Base-by-base conservation (phyloP, 2,888 invertebrate genomes). In the Cremastinae sp. region DNA sequence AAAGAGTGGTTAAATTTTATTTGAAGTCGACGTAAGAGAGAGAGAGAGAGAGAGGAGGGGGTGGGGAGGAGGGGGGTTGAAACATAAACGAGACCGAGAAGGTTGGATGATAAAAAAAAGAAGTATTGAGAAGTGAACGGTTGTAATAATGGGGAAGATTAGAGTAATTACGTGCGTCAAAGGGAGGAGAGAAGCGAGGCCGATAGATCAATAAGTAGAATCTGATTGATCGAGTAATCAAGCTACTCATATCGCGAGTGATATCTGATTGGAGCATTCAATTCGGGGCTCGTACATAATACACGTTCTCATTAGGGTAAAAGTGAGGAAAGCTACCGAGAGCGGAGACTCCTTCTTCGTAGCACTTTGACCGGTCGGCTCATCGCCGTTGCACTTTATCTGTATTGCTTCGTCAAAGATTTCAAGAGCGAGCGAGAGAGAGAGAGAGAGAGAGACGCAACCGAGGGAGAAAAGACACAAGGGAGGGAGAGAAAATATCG, bases 401-500 rank as follows among this genome's bases (percentile, higher is more conserved):
- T 59, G 71, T 56, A 70, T 61, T 56, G 58, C 74, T 77, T 56
- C 74, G 59, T 74, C 72, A 72, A 65, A 68, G 74, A 71, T 66
- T 68, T 65, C 65, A 53, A 66, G 66, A 78, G 62, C 69, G 34
- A 38, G 49, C 22, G 61, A 53, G 71, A 59, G 54, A 74, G 69
- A 54, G 36, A 66, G 8, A 41, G 59, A 62, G 69, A 56, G 61
- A 61, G 61, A 20, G 41, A 41, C 22, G 38, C 34, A 51, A 9
- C n/a, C 69, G 47, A 47, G 68, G 62, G 54, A 65, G 59, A 66
- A 58, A 71, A 70, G 5, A 28, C 28, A 5, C 28, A 5, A 28
- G 5, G 28, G 28, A 28, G 28, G 2, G 5, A 28, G 5, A 28
- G 28, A 28, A 5, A 28, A n/a, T n/a, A n/a, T n/a, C n/a, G n/a